A percentile compares a stretch with the other conserved stretches of the same genome.
Conservation (phyloP, 2,888 invertebrate genomes). For the Amaurobius ferox region DNA sequence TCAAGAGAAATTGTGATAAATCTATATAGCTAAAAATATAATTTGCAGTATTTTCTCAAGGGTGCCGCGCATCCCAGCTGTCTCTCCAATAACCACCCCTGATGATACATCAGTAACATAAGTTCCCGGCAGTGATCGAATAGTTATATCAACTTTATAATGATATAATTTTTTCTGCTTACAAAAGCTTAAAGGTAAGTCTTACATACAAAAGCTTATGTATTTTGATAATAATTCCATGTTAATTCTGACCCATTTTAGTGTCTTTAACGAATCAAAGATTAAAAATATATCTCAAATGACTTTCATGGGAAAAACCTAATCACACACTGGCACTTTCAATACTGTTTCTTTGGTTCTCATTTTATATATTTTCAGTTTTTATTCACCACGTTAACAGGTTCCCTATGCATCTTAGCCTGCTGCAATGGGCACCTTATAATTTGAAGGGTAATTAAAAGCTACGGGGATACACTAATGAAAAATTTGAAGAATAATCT, state of each 20-base stretch:
- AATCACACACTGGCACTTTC: conserved; percentile 3
- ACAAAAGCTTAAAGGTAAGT: conserved; percentile 34
- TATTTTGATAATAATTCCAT: neutral
- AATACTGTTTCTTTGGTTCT: conserved; percentile 11
- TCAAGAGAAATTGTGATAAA: no score
- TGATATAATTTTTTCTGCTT: conserved; percentile 28
- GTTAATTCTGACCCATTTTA: neutral
- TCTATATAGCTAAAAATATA: no score
- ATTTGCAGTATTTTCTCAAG: no score
- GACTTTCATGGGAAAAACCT: conserved; percentile 22
- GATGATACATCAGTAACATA: conserved; percentile 14
- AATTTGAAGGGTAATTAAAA: conserved; percentile 21
- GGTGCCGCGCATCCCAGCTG: no score
- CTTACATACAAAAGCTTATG: conserved; percentile 26
- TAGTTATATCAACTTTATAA: conserved; percentile 27
- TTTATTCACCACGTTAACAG: conserved; percentile 21
- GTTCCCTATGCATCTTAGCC: conserved; percentile 6
- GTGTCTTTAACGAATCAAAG: conserved; percentile 12
- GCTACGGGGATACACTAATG: conserved; percentile 24
- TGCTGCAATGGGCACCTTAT: conserved; percentile 51
- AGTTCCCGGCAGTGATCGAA: conserved; percentile 31
- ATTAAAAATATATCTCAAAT: neutral
- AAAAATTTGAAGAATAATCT: neutral
- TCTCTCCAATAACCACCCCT: no score
- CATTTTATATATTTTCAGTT: conserved; percentile 16